Conservation (phyloP, 2,797 vertebrate genomes). For the Aplochiton taeniatus region DNA sequence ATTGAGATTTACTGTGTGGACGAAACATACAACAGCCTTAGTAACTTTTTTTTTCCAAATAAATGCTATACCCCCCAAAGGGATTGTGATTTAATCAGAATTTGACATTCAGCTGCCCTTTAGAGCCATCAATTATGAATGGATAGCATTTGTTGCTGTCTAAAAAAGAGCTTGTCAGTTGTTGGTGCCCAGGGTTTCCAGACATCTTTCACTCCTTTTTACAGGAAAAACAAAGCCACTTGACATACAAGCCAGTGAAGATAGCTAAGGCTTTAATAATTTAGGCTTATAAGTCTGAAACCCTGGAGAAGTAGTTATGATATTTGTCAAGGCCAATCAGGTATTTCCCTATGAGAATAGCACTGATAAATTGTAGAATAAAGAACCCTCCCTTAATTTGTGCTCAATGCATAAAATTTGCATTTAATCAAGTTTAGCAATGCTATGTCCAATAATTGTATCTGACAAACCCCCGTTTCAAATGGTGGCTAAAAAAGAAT, state of each 20-base stretch:
- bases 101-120: constrained; percentile 42
- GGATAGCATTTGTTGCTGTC: constrained; percentile 33
- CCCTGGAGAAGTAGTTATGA: not conserved
- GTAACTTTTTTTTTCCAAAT: no score
- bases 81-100: constrained; percentile 1
- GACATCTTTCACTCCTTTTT: constrained; percentile 7
- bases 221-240: constrained; percentile 1
- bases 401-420: no score
- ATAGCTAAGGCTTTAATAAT: constrained; percentile 7
- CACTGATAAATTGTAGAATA: not conserved
- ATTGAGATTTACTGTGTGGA: no score
- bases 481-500: no score
- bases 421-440: no score
- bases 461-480: no score
- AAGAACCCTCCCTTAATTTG: not conserved
- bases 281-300: not conserved
- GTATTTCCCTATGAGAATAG: not conserved
- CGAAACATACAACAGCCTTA: no score
- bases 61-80: not conserved
- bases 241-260: constrained; percentile 14
- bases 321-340: not conserved
- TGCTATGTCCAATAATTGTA: no score
- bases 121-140: constrained; percentile 59
- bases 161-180: constrained; percentile 17
- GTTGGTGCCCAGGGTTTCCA: not conserved